Evolutionary conservation across 2,888 invertebrate genomes (phyloP), one percentile per base, ranked within the genome.

Genomic region (Chrysina gloriosa): DNA sequence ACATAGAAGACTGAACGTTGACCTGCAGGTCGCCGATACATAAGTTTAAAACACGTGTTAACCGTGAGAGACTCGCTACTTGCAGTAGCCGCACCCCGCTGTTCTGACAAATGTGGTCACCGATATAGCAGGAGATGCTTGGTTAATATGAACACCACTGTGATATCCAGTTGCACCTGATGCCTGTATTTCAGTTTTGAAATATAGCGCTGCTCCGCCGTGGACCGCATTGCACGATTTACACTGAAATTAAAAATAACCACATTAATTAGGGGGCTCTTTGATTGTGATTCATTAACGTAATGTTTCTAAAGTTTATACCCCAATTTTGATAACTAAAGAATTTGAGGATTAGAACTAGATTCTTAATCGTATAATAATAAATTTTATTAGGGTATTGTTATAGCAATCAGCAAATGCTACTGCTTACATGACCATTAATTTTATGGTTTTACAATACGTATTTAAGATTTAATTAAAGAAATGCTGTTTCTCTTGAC

Each of bases 91-190:
- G 72, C 73, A 58, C 74, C 76, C 76, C 56, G 76, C 74, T 73
- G 76, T 58, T 73, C 73, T 75, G 74, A 76, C 75, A 76, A 76
- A 76, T 76, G 76, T 73, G 75, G 73, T 73, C 76, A 73, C 72
- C 73, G 75, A 75, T 74, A 74, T 70, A 63, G 69, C 66, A 65
- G 69, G 71, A 70, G 70, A 70, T 63, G 58, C 63, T 48, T 58
- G 66, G 58, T 58, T 65, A 67, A 67, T 67, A 61, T 58, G 66
- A 58, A 67, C 58, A 58, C 58, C 66, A 67, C 66, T 48, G 48
- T 67, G 71, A 69, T 69, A 71, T 67, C 71, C 71, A 68, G 58
- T 63, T 61, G 52, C 70, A 67, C 64, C 68, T 63, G 63, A 64
- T 68, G 47, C 54, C 29, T 64, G 39, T 36, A 42, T 63, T 63